Evolutionary conservation across 2,888 invertebrate species (phyloP).

Genomic region (Drosophila formosana): DNA sequence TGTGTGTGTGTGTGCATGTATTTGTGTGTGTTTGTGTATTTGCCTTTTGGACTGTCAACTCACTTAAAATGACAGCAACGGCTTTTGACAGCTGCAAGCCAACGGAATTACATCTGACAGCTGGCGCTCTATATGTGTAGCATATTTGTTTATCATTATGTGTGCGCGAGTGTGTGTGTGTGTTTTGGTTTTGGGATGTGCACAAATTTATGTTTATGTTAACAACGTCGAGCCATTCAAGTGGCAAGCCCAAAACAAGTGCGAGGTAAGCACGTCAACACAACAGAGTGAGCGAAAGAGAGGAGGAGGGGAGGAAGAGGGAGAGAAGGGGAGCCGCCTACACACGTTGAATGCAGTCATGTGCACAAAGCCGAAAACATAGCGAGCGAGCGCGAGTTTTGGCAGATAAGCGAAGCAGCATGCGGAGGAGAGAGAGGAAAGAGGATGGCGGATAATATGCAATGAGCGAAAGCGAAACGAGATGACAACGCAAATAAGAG

Average conservation of each 20-base stretch:
- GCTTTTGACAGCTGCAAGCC: conserved; percentile 76
- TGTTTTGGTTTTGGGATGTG: conserved; percentile 46
- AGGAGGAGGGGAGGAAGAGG: neutral
- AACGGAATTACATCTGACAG: conserved; percentile 74
- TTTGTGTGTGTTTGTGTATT: conserved; percentile 10
- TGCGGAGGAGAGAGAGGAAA: neutral
- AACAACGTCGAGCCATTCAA: conserved; percentile 77
- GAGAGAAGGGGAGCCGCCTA: conserved; percentile 5
- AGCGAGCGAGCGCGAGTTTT: conserved; percentile 64
- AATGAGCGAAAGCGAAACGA: neutral
- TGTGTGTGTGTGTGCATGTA: neutral
- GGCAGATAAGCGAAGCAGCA: conserved; percentile 60
- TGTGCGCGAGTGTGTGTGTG: conserved; percentile 20
- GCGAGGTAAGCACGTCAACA: conserved; percentile 24
- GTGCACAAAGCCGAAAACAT: conserved; percentile 72
- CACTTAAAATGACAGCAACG: conserved; percentile 72
- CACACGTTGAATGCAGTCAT: conserved; percentile 69
- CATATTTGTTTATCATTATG: conserved; percentile 1
- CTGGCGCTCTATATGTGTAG: conserved; percentile 51
- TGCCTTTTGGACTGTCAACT: conserved; percentile 61
- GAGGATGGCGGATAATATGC: neutral
- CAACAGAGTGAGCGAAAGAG: neutral
- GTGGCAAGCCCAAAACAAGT: conserved; percentile 76
- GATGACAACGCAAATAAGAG: neutral
- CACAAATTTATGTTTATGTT: conserved; percentile 77